Evolutionary conservation across 2,797 vertebrate genomes (phyloP).

Genomic region (Lithobates pipiens): DNA sequence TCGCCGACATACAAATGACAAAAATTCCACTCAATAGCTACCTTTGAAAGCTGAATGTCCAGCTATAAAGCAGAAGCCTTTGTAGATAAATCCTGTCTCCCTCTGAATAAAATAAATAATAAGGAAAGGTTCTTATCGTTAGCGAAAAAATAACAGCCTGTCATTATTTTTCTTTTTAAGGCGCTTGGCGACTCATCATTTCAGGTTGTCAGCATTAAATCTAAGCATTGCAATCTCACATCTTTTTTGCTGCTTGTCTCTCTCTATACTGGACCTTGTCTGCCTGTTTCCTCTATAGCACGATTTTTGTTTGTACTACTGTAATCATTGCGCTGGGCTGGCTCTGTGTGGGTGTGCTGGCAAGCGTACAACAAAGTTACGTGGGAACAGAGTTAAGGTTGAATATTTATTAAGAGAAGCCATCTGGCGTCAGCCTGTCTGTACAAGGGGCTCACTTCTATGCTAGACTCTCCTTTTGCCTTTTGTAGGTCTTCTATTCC

Average conservation of each 20-base stretch:
- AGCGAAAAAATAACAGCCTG: conserved; percentile 68
- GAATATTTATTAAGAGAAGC: conserved; percentile 99
- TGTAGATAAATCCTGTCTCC: conserved; percentile 61
- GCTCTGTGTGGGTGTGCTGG: conserved; percentile 99
- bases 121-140: conserved; percentile 64
- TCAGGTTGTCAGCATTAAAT: conserved; percentile 75
- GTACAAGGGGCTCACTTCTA: conserved; percentile 89
- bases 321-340: conserved; percentile 97
- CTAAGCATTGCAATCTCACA: conserved; percentile 82
- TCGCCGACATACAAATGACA: not conserved
- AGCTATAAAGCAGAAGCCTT: conserved; percentile 65
- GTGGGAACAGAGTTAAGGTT: conserved; percentile 99
- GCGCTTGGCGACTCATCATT: conserved; percentile 70
- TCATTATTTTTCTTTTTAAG: conserved; percentile 64
- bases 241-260: conserved; percentile 81
- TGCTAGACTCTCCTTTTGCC: conserved; percentile 87
- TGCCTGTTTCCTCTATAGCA: conserved; percentile 91
- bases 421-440: conserved; percentile 99
- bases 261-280: conserved; percentile 92
- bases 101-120: conserved; percentile 30
- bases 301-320: conserved; percentile 95
- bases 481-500: conserved; percentile 76
- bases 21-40: conserved; percentile 64
- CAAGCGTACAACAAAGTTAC: conserved; percentile 97
- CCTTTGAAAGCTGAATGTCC: conserved; percentile 64